Conservation (phyloP, 1,140 invertebrate species). For the Penaeus japonicus region DNA sequence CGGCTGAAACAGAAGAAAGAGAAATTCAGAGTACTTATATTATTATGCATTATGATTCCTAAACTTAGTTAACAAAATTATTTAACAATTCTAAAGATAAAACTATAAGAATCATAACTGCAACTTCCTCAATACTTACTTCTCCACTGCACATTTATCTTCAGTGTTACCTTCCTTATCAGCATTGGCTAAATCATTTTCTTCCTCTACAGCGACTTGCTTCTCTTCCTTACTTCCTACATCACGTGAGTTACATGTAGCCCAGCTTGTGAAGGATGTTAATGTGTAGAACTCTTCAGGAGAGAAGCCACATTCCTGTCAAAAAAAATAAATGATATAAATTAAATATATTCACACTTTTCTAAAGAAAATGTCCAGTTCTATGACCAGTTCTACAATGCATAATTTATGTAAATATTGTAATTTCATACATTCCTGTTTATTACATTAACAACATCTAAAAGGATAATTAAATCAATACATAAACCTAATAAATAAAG, state of each 20-base stretch:
- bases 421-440: too few species aligned
- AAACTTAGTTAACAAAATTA: neutral
- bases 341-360: too few species aligned
- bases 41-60: neutral
- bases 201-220: neutral
- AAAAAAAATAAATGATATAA: constrained; percentile 56
- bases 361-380: too few species aligned
- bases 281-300: constrained; percentile 77
- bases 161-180: neutral
- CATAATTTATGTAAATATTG: too few species aligned
- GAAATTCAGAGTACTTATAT: neutral
- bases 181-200: neutral
- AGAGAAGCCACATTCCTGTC: constrained; percentile 69
- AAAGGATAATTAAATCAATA: too few species aligned
- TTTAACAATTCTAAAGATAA: too few species aligned
- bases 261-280: constrained; percentile 83
- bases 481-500: too few species aligned
- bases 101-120: too few species aligned
- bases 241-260: constrained; percentile 75
- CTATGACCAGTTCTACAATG: too few species aligned
- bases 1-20: constrained; percentile 34
- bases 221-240: neutral
- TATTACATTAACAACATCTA: too few species aligned
- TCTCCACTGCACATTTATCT: neutral
- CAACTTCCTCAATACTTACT: constrained; percentile 15